A percentile compares a stretch with the other conserved stretches of the same genome.
Evolutionary conservation across 2,113 vertebrate species (phyloP).

Genomic region (Dromaius novaehollandiae): DNA sequence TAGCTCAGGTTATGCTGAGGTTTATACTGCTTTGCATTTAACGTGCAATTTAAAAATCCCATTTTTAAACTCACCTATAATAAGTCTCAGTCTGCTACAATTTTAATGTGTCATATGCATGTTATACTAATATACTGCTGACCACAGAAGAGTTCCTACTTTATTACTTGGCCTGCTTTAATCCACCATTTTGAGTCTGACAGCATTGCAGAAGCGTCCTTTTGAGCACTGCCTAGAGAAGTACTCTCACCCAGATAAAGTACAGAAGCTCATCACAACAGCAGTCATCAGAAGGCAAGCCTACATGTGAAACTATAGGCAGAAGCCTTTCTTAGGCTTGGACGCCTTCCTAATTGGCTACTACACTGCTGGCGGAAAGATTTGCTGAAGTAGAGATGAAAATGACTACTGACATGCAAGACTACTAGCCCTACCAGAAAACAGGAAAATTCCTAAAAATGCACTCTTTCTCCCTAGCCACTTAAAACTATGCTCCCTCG

Average conservation of each 20-base stretch:
- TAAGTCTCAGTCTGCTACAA: neutral
- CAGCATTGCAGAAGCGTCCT: neutral
- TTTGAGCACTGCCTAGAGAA: neutral
- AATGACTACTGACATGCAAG: neutral
- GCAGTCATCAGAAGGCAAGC: neutral
- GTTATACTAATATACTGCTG: neutral
- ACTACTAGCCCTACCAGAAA: neutral
- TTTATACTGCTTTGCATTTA: neutral
- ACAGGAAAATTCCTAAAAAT: neutral
- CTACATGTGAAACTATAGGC: neutral
- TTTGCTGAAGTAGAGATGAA: neutral
- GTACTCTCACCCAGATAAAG: neutral
- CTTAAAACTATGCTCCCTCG: neutral
- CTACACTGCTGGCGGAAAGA: neutral
- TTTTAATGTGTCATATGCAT: neutral
- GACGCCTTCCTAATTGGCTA: neutral
- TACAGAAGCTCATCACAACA: neutral
- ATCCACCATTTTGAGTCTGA: neutral
- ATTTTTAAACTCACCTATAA: neutral
- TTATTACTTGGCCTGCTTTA: neutral
- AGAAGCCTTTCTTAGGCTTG: neutral
- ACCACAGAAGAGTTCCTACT: neutral
- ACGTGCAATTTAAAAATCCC: fast-evolving
- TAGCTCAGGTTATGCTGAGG: neutral
- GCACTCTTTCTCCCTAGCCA: neutral